Evolutionary conservation across 2,797 vertebrate species (phyloP), one percentile per base, ranked within the genome.

Genomic region (Euthynnus affinis): DNA sequence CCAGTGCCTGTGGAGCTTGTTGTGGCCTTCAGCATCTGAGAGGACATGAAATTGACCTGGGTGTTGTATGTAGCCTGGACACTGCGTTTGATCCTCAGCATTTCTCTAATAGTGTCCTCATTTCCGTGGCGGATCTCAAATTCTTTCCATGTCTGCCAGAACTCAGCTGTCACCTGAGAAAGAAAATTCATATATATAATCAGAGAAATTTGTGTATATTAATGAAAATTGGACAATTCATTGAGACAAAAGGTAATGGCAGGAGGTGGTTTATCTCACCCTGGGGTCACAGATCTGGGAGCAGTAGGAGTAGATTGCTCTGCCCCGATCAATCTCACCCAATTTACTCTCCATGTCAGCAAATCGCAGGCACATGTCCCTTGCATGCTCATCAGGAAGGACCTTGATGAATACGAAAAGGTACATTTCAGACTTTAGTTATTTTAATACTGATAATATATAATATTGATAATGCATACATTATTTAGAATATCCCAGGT

Each of bases 1-100:
- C 97, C 95, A 0, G 97, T 97, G 77, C 97, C 97, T 0, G 96
- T 96, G 69, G 96, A 94, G 9, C 91, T 97, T 82, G 96, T 95
- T 2, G 95, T 96, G 86, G 96, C 97, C 82, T 97, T 97, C 74
- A 99, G 87, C 96, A 98, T 98, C 93, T 99, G 97, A 0, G 98
- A 97, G 67, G 97, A 96, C 96, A 99, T 98, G 90, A 99, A 99
- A 91, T 98, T 99, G 89, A 98, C 98, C 90, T 99, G 97, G 0
- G 97, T 99, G 92, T 99, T 99, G 92, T 99, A 99, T 0, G 98
- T 99, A 63, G 97, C 98, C 91, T 99, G 98, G 13, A 99, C 97
- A 0, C 97, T 99, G 46, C 97, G 96, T 68, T 97, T 97, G 76
- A 99, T 97, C 18, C 98, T 94, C 76, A 99, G 91, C 97, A 99